Conservation (phyloP, 2,888 invertebrate genomes). For the Xylophagus ater region DNA sequence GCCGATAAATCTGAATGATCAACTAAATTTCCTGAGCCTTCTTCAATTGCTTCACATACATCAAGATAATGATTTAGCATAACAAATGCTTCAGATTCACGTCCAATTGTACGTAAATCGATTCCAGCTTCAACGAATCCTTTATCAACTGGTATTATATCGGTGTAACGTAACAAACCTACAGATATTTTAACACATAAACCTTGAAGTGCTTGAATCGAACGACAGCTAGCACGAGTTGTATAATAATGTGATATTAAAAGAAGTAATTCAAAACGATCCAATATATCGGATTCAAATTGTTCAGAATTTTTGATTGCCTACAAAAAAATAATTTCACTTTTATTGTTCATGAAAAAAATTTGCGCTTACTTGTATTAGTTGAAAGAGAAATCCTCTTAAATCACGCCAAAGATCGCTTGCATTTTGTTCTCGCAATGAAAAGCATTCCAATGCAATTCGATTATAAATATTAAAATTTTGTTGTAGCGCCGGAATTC, state of each 20-base stretch:
- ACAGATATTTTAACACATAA: conserved; percentile 73
- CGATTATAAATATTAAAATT: conserved; percentile 75
- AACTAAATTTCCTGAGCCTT: conserved; percentile 57
- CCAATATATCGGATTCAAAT: conserved; percentile 38
- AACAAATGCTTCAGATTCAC: conserved; percentile 88
- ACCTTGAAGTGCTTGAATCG: too few species aligned
- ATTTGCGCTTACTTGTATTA: conserved; percentile 23
- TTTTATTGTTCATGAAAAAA: neutral
- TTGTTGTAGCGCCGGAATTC: conserved; percentile 59
- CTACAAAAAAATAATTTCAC: conserved; percentile 21
- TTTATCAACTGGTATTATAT: conserved; percentile 87
- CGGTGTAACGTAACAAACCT: conserved; percentile 77
- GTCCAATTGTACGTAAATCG: conserved; percentile 55
- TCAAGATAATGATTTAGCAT: conserved; percentile 94
- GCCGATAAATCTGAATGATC: conserved; percentile 63
- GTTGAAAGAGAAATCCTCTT: conserved; percentile 39
- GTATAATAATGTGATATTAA: too few species aligned
- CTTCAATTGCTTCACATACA: conserved; percentile 90
- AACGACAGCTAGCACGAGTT: too few species aligned
- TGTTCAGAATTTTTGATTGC: conserved; percentile 40
- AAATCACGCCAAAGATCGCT: conserved; percentile 57
- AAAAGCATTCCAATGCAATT: conserved; percentile 54
- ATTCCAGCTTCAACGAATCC: conserved; percentile 73
- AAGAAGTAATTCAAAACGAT: conserved; percentile 49
- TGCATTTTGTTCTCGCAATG: conserved; percentile 45